Evolutionary conservation across 64 coral and sea anemone species (phyloP), one percentile per base, ranked within the genome.

Genomic region (Montipora efflorescens): DNA sequence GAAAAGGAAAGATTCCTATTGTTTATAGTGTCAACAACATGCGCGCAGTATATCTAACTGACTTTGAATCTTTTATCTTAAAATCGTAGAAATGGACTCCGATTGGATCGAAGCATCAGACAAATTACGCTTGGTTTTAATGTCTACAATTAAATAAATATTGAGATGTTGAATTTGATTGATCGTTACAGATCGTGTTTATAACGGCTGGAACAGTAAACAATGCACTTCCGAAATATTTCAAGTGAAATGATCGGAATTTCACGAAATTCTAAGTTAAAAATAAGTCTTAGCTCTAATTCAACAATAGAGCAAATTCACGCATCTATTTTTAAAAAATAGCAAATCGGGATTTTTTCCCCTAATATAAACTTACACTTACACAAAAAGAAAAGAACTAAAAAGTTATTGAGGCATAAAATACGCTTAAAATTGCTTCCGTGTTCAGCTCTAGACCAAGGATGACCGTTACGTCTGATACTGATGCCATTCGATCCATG

Each of bases 211-310:
- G 18, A 45, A 82, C 12, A 82, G 80, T 12, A 82, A 62, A 13
- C 7, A 5, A 81, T 5, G 21, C 22, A 14, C 25, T 43, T 61
- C 51, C 52, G 80, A 23, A 4, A 86, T 10, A 28, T 21, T 16
- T 19, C 2, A 49, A 21, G 1, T 4, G 11, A 48, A 86, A 86
- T 86, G 19, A 11, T 22, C 8, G 82, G 82, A 21, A 86, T 86
- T 51, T 86, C 82, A 86, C 47, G 82, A 86, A 69, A 69, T 5
- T 18, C 21, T 44, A 36, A 11, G 18, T 47, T 86, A 71, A 70
- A 86, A 86, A 86, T 86, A 86, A 22, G 2, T 19, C 44, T 70
- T 69, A 48, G 44, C 5, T 13, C 1, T 2, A 49, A 20, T 48
- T 48, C 36, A 36, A 36, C 36, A 14, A 22, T 67, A 47, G 59